Evolutionary conservation across 2,797 vertebrate genomes (phyloP), one percentile per base, ranked within the genome.

Genomic region (Alauda arvensis): DNA sequence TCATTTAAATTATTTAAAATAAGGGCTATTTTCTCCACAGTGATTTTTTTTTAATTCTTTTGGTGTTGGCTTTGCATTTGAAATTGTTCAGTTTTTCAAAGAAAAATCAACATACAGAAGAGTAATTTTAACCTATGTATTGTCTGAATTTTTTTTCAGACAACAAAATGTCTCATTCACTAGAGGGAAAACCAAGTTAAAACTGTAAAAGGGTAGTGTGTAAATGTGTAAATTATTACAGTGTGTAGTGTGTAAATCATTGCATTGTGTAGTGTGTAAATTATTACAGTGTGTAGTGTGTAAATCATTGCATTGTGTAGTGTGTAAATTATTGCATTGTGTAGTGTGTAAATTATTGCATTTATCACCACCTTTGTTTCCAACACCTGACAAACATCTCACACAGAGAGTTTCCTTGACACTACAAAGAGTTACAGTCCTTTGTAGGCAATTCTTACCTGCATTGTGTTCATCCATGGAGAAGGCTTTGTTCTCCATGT

Each of bases 401-500:
- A 8, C 10, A 23, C 18, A 59, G 55, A 57, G 13, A 1, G 28
- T 46, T 81, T 61, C 51, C 39, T 57, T 62, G 51, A 65, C 71
- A 24, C 18, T 69, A 34, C 33, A n/a, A n/a, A 80, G 59, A 69
- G 28, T 51, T 14, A 34, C 0, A 39, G 13, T 43, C 23, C 45
- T 66, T n/a, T 61, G 3, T 2, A 76, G 33, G 29, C 39, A 76
- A 57, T 17, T 69, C 75, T 90, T 94, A 99, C 99, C 98, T 95
- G 99, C 96, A 55, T 97, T 98, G 89, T 98, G 98, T 14, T 99
- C 99, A 52, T 97, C 99, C 97, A 99, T 99, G 21, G 98, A 98
- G 72, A 99, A 99, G 92, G 98, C 98, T 96, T 99, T 99, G 95
- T 98, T 99, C 93, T 99, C 99, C 97, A 99, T 98, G 95, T 99